phyloP scores from a whole-genome alignment of 2,888 invertebrate genomes.

The Synergus japonicus region DNA sequence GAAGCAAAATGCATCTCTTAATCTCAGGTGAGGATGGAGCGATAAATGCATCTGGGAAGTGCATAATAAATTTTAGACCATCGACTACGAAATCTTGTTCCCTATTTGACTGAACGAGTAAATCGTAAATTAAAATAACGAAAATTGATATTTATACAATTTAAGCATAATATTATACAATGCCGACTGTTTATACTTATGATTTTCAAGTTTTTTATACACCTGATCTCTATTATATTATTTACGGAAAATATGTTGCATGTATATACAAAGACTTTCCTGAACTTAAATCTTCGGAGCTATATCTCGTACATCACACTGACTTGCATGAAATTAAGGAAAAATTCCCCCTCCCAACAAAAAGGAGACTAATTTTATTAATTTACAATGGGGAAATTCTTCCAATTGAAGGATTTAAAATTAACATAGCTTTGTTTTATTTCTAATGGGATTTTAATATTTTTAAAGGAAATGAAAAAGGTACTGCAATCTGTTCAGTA shows the following conservation, averaged over 20 bases:
- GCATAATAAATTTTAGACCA: not conserved
- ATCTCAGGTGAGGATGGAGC: slow-evolving; percentile 3
- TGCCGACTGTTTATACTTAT: slow-evolving; percentile 26
- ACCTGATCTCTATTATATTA: not conserved
- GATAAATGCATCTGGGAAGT: slow-evolving; percentile 3
- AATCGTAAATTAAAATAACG: not conserved
- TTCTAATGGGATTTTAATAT: not conserved
- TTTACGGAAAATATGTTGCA: not conserved
- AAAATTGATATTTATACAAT: slow-evolving; percentile 23
- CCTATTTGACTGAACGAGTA: slow-evolving; percentile 30
- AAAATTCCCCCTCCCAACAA: not conserved
- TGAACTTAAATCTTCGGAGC: slow-evolving; percentile 5
- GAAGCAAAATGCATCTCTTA: not conserved
- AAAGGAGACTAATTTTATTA: not conserved
- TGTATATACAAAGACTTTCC: slow-evolving; percentile 14
- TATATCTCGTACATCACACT: not conserved
- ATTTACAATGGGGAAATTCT: not conserved
- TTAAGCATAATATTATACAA: slow-evolving; percentile 2
- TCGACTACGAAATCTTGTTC: slow-evolving; percentile 12
- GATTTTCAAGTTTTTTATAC: slow-evolving; percentile 12
- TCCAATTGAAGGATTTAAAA: not conserved
- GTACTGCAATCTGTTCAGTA: slow-evolving; percentile 19
- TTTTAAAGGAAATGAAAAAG: not conserved
- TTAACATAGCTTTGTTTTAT: not conserved
- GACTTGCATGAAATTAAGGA: not conserved